Percentiles rank a stretch among this genome's conserved stretches.
Conservation (phyloP, 23 tunicate genomes). For the Botrylloides violaceus region DNA sequence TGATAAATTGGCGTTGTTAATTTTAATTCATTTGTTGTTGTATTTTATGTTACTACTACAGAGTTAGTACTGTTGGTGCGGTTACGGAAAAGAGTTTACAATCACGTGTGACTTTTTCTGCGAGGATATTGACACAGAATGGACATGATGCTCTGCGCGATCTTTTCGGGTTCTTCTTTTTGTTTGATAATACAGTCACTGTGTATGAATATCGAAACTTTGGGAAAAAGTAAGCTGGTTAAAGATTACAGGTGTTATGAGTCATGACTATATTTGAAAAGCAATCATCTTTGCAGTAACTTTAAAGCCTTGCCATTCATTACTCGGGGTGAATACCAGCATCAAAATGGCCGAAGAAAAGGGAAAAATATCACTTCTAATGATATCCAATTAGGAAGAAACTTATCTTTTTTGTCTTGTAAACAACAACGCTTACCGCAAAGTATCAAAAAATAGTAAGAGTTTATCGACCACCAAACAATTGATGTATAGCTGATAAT, state of each 20-base stretch:
- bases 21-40: not conserved
- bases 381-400: conserved; percentile 71
- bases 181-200: conserved; percentile 61
- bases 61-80: conserved; percentile 82
- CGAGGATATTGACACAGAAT: conserved; percentile 51
- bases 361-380: conserved; percentile 34
- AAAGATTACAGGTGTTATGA: not conserved
- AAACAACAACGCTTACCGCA: conserved; percentile 63
- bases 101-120: conserved; percentile 72
- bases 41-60: conserved; percentile 3
- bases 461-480: too few species aligned
- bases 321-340: conserved; percentile 68
- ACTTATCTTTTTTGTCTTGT: conserved; percentile 46
- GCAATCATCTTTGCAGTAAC: conserved; percentile 19
- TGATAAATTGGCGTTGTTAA: not conserved
- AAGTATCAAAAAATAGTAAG: conserved; percentile 35
- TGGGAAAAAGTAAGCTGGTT: conserved; percentile 68
- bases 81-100: conserved; percentile 64
- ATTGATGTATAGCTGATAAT: too few species aligned
- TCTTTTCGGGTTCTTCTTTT: conserved; percentile 80
- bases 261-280: not conserved
- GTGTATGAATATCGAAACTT: conserved; percentile 72
- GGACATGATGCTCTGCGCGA: conserved; percentile 85
- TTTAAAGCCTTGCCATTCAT: conserved; percentile 84
- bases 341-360: conserved; percentile 69